phyloP scores from a whole-genome alignment of 2,888 invertebrate genomes.

The Andrena minutula region DNA sequence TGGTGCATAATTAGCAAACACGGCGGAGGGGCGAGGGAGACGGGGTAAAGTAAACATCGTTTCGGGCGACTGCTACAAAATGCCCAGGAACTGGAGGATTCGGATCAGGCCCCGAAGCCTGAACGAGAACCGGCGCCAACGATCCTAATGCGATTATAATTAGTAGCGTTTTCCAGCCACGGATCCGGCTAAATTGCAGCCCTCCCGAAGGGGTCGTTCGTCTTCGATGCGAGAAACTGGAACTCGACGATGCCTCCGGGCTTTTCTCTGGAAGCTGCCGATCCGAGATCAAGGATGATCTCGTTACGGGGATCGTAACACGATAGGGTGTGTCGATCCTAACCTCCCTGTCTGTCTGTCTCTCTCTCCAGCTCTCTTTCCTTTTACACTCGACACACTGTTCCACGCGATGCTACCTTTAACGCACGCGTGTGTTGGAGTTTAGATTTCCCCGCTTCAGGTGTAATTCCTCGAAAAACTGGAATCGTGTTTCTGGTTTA shows the following conservation, averaged over 20 bases:
- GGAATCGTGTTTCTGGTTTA: background rate
- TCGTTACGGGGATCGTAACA: slow-evolving; percentile 73
- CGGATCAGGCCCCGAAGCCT: slow-evolving; percentile 37
- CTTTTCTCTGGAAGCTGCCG: slow-evolving; percentile 58
- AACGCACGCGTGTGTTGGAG: background rate
- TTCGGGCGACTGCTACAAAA: slow-evolving; percentile 19
- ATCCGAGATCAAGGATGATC: slow-evolving; percentile 68
- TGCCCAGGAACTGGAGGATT: slow-evolving; percentile 30
- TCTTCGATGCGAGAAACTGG: slow-evolving; percentile 54
- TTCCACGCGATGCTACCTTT: background rate
- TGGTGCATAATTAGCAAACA: slow-evolving; percentile 47
- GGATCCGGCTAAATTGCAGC: slow-evolving; percentile 53
- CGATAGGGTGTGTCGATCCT: slow-evolving; percentile 69
- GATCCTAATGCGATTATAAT: slow-evolving; percentile 74
- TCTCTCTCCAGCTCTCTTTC: slow-evolving; percentile 8
- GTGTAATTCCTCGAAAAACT: background rate
- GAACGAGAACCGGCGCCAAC: slow-evolving; percentile 52
- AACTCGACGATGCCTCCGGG: slow-evolving; percentile 54
- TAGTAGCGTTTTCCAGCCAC: slow-evolving; percentile 67
- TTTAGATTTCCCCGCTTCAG: slow-evolving; percentile 5
- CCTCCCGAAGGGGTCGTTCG: slow-evolving; percentile 62
- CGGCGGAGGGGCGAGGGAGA: background rate
- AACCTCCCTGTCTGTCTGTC: slow-evolving; percentile 50
- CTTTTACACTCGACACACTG: background rate
- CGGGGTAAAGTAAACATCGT: slow-evolving; percentile 52